These are phyloP conservation scores for Philantomba maxwellii DNA, from an alignment of 2,113 vertebrate genomes.

Conservation along the genomic window DNA sequence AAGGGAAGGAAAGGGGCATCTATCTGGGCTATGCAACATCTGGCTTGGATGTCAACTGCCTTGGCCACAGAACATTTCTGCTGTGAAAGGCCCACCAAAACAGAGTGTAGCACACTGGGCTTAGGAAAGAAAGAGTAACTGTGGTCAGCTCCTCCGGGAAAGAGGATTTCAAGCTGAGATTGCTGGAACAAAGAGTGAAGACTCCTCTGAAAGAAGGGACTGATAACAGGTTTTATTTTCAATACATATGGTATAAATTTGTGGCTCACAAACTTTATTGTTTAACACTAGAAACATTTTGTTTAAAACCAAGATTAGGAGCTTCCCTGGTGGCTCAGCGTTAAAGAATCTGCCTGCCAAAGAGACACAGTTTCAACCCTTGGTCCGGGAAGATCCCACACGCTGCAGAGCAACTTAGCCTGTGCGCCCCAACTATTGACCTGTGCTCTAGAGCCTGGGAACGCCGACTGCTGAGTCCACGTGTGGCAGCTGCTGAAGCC, in stretches of 20 bases:
- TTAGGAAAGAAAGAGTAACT: neutral
- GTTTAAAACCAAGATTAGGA: neutral
- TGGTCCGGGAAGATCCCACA: neutral
- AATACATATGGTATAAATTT: neutral
- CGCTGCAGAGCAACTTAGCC: neutral
- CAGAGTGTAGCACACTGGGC: neutral
- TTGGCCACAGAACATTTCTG: neutral
- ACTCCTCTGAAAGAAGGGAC: neutral
- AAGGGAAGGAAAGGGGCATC: neutral
- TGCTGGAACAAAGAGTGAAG: neutral
- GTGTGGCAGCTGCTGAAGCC: neutral
- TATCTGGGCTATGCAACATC: neutral
- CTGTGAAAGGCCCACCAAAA: neutral
- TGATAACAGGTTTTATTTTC: neutral
- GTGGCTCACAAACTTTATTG: neutral
- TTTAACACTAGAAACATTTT: neutral
- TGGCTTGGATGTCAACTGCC: neutral
- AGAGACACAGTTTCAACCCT: neutral
- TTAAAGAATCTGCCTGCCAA: neutral
- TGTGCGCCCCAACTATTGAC: rapidly evolving
- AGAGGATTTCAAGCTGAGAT: neutral
- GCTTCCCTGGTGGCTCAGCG: neutral
- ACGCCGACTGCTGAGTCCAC: neutral
- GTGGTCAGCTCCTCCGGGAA: neutral
- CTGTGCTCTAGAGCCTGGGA: neutral